phyloP scores from a whole-genome alignment of 2,797 vertebrate species.

The Falco columbarius region DNA sequence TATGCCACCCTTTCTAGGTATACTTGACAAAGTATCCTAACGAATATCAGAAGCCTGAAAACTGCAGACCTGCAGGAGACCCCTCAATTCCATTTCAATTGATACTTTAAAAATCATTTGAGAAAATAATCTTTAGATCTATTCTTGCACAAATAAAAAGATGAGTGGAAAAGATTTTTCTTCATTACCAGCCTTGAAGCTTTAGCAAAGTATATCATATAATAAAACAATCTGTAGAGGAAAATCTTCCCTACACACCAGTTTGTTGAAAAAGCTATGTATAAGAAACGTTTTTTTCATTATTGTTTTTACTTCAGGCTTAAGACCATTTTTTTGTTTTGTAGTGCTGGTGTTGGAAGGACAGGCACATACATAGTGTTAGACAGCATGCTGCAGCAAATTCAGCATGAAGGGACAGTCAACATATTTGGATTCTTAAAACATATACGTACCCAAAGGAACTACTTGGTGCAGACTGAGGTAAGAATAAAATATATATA shows the following conservation, averaged over 20 bases:
- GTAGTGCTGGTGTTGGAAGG: slow-evolving; percentile 93
- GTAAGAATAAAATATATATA: slow-evolving; percentile 75
- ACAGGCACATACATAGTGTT: slow-evolving; percentile 95
- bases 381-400: slow-evolving; percentile 96
- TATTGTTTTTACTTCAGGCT: slow-evolving; percentile 14
- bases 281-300: neutral
- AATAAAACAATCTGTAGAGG: neutral
- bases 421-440: slow-evolving; percentile 93
- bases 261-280: neutral
- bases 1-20: neutral
- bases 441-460: slow-evolving; percentile 95
- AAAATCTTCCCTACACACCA: neutral
- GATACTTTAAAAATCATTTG: neutral
- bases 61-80: neutral
- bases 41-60: neutral
- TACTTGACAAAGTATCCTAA: neutral
- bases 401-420: slow-evolving; percentile 86
- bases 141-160: neutral
- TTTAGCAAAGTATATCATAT: neutral
- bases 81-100: neutral
- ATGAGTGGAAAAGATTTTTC: neutral
- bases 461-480: slow-evolving; percentile 97
- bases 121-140: neutral
- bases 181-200: neutral
- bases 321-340: slow-evolving; percentile 33